Base-by-base conservation (phyloP, 1,140 invertebrate species). In the Nasonia longicornis region DNA sequence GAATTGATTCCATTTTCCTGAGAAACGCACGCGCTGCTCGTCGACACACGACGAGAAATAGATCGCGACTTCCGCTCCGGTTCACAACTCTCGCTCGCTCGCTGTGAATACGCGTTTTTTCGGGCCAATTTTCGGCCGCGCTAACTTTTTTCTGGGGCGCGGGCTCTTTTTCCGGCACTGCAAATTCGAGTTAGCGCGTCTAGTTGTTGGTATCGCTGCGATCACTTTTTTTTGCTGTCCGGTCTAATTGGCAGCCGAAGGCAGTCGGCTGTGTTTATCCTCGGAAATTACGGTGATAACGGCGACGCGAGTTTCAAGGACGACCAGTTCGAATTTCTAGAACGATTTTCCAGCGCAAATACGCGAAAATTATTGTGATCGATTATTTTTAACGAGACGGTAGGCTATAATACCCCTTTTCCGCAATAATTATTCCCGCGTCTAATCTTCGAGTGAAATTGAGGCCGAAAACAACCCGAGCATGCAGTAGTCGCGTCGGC, bases 1-100 rank as follows among this genome's bases (percentile, higher is more conserved):
- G 86, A 88, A 88, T 88, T 86, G 87, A 88, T 86, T 84, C 87
- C 85, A 86, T 88, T 88, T 88, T 84, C 79, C 84, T 84, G 84
- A 84, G 85, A 86, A 85, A 78, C 35, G 52, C 42, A 38, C 38
- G 38, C 29, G 45, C 22, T 35, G 38, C n/a, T 48, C 0, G 69
- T 12, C 35, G 29, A 8, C 8, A 42, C 38, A 8, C 3, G 0
- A 42, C 42, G 70, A 48, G 71, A 82, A 83, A 80, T 83, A 78
- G 63, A 83, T 83, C 75, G 29, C 35, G 26, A 38, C 71, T 83
- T 81, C 69, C 52, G 74, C 42, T 73, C 73, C 38, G 66, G 72
- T 83, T 80, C 77, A n/a, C 64, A 52, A 66, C 71, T 73, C 52
- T 48, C 73, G 16, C 20, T 71, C 26, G 12, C 29, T 38, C 52